Evolutionary conservation across 2,797 vertebrate species (phyloP), one percentile per base, ranked within the genome.

Genomic region (Syngnathus rostellatus): DNA sequence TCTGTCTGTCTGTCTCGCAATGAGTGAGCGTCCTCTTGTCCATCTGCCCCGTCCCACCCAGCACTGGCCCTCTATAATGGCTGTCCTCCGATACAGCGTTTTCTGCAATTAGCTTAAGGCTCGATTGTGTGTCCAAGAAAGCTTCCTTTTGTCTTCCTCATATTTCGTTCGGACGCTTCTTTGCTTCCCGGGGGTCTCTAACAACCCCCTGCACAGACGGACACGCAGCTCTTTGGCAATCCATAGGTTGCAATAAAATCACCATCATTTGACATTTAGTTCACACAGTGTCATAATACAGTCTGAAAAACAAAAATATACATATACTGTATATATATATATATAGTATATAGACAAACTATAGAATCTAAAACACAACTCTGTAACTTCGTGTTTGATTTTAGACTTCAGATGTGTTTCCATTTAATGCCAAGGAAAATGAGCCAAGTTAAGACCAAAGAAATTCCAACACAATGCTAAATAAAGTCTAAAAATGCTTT

Each of bases 161-260:
- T 67, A 62, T 72, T 62, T 43, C 67, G 38, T 17, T 58, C 17
- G 16, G 14, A 38, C 54, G 23, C 25, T 65, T 39, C 50, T 64
- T 73, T 84, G 72, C 74, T 83, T 83, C 65, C 66, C 21, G 23
- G 21, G 39, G 23, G 62, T 25, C 19, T 38, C 55, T 2, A 14
- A 55, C 16, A 14, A 48, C 68, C 75, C 69, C 59, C 72, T 90
- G 87, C 70, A 76, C 74, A 66, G 68, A 68, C 80, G 67, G 68
- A 68, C 80, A 75, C 38, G 59, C 74, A 75, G 87, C 92, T 94
- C 92, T 89, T 93, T 94, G 93, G 95, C 94, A 95, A 94, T 96
- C 95, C 92, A 98, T 96, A 93, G 96, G 95, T 94, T 97, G 96
- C 95, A 94, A 91, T 93, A 41, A 61, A 61, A 61, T n/a, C n/a